Evolutionary conservation across 2,113 vertebrate species (phyloP).

Genomic region (Thomomys bottae): DNA sequence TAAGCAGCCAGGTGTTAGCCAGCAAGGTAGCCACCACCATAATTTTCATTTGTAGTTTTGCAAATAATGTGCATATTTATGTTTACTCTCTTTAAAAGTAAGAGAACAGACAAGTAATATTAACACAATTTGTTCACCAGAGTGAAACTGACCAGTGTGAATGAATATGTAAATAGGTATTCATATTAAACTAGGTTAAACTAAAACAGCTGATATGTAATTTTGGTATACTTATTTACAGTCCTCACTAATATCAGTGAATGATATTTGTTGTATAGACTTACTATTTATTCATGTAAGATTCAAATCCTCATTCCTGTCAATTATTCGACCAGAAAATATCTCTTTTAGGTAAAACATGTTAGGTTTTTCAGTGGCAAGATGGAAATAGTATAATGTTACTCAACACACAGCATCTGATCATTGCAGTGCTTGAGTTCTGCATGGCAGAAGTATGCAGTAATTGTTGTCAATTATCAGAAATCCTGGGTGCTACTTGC

Average conservation of each 20-base stretch:
- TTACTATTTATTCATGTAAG: neutral
- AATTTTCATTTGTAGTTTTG: neutral
- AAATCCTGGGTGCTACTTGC: constrained; percentile 16
- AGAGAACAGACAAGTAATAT: neutral
- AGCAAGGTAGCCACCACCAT: neutral
- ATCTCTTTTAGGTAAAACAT: neutral
- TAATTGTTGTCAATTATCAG: neutral
- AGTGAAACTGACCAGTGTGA: neutral
- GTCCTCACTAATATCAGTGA: neutral
- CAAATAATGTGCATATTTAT: neutral
- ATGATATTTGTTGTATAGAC: neutral
- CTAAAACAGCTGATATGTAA: constrained; percentile 20
- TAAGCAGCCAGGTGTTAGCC: neutral
- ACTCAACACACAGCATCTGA: neutral
- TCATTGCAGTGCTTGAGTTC: neutral
- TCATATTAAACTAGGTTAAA: constrained; percentile 15
- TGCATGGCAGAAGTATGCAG: neutral
- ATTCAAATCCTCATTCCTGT: neutral
- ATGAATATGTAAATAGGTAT: neutral
- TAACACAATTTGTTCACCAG: too few relatives aligned
- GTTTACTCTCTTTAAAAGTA: neutral
- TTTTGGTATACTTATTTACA: neutral
- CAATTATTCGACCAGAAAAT: neutral
- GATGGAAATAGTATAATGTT: neutral
- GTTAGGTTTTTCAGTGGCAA: neutral